Base-by-base conservation (phyloP, 2,113 vertebrate species). In the Rhodinocichla rosea region DNA sequence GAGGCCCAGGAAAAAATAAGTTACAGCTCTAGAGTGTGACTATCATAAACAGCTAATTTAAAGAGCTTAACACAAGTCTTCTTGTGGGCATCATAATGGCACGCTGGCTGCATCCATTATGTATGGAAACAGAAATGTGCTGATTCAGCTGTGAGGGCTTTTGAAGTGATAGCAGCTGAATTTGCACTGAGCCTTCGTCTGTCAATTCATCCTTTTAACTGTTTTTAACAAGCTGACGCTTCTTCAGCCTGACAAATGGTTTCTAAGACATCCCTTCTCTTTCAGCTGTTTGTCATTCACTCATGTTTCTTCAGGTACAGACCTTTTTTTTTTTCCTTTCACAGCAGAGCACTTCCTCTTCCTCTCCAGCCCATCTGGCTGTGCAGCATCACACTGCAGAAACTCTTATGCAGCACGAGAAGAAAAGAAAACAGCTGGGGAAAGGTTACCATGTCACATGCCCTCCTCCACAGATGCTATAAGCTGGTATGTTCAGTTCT, bases 91-190 rank as follows among this genome's bases (percentile, higher is more conserved):
- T 63, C 13, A 1, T 88, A 70, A 28, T 67, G 55, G 65, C 82
- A 93, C 0, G 1, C 62, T 75, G 77, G 70, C 86, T 84, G 76
- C 81, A 57, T 92, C 94, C 90, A 73, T 92, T 85, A 89, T 53
- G 81, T 22, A 42, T n/a, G 17, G 64, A 52, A 85, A 56, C 40
- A 83, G 59, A 95, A 77, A 87, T 76, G 49, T 92, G 88, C 93
- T 95, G 95, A 89, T 90, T 90, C 90, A 83, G 91, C 89, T 83
- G 64, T 37, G 60, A 88, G 49, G 89, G 73, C 65, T 94, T 94
- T 96, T 85, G 90, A 95, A 95, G 92, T 59, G 74, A 77, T 47
- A 80, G 92, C 91, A 96, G 82, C 73, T 89, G 88, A 94, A 83
- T 83, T 71, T 32, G 42, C 65, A 67, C 85, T 50, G 71, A 87